phyloP scores from a whole-genome alignment of 2,797 vertebrate species.

The Euphonia xanthogaster region DNA sequence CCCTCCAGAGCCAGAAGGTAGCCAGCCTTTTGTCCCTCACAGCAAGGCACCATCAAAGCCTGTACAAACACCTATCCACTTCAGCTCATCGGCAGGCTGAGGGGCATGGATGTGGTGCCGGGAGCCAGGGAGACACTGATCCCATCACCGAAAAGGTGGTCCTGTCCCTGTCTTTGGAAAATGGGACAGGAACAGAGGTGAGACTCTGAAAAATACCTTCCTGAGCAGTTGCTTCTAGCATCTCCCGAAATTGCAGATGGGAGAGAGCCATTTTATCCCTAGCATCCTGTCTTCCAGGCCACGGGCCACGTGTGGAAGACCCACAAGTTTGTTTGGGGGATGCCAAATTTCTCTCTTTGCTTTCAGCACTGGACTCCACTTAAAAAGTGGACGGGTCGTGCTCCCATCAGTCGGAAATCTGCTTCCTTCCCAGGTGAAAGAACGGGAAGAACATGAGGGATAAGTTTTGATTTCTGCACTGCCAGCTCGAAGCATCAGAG shows the following conservation, averaged over 20 bases:
- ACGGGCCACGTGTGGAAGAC: fast-evolving
- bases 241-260: neutral
- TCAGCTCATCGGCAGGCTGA: neutral
- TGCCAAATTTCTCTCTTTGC: neutral
- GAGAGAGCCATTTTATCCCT: neutral
- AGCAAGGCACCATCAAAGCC: neutral
- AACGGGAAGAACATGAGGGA: neutral
- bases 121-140: neutral
- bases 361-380: neutral
- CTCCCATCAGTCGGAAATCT: neutral
- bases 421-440: neutral
- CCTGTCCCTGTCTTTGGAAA: neutral
- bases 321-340: neutral
- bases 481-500: neutral
- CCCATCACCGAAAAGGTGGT: neutral
- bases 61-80: neutral
- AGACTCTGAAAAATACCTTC: neutral
- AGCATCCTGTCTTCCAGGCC: neutral
- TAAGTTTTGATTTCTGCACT: neutral
- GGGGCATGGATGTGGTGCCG: fast-evolving
- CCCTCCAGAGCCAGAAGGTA: conserved; percentile 10
- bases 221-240: neutral
- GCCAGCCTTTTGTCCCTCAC: conserved; percentile 34
- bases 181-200: neutral
- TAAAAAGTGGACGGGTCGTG: fast-evolving